phyloP scores from a whole-genome alignment of 2,797 vertebrate genomes.

The Acropternis orthonyx region DNA sequence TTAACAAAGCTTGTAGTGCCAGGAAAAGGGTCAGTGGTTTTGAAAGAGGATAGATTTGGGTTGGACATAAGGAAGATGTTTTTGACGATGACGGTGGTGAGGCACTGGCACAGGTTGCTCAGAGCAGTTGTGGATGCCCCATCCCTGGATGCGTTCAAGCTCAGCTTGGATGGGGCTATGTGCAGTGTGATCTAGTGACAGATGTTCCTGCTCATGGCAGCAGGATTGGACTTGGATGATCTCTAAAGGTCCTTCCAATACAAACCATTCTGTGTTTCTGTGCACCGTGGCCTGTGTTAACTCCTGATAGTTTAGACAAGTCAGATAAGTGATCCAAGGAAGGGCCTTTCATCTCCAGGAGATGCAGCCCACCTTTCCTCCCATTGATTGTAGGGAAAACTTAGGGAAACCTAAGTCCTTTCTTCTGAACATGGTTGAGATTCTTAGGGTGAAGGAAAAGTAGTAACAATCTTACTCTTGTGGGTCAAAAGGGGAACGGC shows the following conservation, averaged over 20 bases:
- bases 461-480: not conserved
- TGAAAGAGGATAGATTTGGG: not conserved
- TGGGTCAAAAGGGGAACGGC: not conserved
- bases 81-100: not conserved
- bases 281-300: not conserved
- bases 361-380: not conserved
- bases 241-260: not conserved
- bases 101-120: not conserved
- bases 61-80: not conserved
- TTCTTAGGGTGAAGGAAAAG: not conserved
- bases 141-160: not conserved
- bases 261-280: not conserved
- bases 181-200: not conserved
- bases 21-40: not conserved
- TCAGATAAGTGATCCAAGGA: not conserved
- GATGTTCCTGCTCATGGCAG: not conserved
- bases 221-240: not conserved
- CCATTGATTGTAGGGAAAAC: not conserved
- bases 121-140: not conserved
- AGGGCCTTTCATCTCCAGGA: not conserved
- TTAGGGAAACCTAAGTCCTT: not conserved
- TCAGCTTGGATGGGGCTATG: fast-evolving
- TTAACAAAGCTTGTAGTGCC: not conserved
- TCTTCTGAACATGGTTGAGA: not conserved
- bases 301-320: not conserved